These are phyloP conservation scores for Lymantria dispar DNA, from an alignment of 2,888 invertebrate genomes.

Conservation along the genomic window DNA sequence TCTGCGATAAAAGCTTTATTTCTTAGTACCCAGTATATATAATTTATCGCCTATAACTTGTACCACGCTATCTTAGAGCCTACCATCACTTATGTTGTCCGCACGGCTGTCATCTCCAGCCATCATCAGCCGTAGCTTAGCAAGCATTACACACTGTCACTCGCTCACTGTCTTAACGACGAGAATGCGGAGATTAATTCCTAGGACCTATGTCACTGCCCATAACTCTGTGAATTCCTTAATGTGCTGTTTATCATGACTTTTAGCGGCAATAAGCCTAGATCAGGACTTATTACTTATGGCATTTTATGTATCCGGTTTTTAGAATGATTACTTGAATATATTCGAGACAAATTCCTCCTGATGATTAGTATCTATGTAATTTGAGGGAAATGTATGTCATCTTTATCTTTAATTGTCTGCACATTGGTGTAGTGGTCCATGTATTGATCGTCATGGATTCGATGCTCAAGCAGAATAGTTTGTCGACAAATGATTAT, in stretches of 20 bases:
- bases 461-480: no score
- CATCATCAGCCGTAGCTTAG: neutral
- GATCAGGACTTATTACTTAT: neutral
- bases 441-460: no score
- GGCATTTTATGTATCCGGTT: no score
- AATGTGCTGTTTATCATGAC: neutral
- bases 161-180: neutral
- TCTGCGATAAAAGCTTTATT: no score
- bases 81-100: neutral
- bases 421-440: no score
- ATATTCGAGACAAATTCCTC: no score
- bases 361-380: no score
- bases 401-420: no score
- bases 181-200: slow-evolving; percentile 4
- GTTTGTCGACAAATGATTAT: no score
- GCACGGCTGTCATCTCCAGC: neutral
- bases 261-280: neutral
- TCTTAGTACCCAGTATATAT: no score
- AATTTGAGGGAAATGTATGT: no score
- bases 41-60: neutral
- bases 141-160: neutral
- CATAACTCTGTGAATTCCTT: neutral
- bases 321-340: no score
- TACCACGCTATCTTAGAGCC: neutral
- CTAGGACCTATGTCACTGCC: neutral